Evolutionary conservation across 2,888 invertebrate species (phyloP), one percentile per base, ranked within the genome.

Genomic region (Acrocera orbiculus): DNA sequence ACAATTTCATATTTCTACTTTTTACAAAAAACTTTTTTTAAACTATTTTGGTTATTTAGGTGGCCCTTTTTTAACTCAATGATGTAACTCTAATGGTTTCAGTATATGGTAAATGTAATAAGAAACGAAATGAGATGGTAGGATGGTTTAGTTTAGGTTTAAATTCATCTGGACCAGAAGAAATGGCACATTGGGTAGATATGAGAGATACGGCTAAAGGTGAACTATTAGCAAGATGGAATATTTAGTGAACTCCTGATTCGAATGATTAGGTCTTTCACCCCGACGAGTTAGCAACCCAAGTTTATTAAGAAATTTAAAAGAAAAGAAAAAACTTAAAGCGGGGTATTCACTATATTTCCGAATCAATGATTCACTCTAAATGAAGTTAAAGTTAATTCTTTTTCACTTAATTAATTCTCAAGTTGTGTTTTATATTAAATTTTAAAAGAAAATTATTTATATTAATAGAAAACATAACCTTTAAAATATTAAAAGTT

Each of bases 111-210:
- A 78, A 86, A 43, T 79, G 89, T 46, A 85, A 90, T 56, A 78
- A 79, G 45, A 93, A 92, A 56, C 78, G 86, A 45, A 86, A 92
- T 53, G 92, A 93, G 60, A 86, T 92, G 82, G 82, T 93, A 45
- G 93, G 93, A 39, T 93, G 93, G 92, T 87, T 93, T 64, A 82
- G 89, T 40, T 62, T 93, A 37, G 93, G 93, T 5, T 68, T 85
- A 55, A 89, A 83, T 63, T 80, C 86, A 46, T 87, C 89, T 35
- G 89, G 90, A 15, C 78, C 87, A 34, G 92, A 90, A 53, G 89
- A 92, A 59, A 67, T 80, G 35, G 73, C 82, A 15, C 92, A 93
- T 58, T 93, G 92, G 92, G 76, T 78, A 57, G 90, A 90, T 50
- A 82, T 92, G 70, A 74, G 87, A 45, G 83, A 86, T 51, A 70